phyloP scores from a whole-genome alignment of 2,888 invertebrate genomes.

The Pristionchus entomophagus region DNA sequence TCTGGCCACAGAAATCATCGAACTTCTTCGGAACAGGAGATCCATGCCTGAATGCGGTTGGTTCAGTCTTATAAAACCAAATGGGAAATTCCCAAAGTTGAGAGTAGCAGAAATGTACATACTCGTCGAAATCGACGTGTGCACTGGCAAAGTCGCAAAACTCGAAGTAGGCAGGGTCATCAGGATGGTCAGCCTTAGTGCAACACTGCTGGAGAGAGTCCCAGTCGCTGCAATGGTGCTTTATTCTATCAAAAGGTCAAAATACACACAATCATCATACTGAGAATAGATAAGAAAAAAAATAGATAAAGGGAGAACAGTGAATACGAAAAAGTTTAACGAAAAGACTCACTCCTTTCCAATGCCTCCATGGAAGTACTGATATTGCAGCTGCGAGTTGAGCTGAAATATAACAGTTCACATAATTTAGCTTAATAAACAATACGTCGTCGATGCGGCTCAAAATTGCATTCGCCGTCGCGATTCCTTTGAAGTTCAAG shows the following conservation, averaged over 20 bases:
- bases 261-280: too few species aligned
- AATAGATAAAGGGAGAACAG: not conserved
- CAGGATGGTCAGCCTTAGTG: constrained; percentile 48
- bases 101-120: too few species aligned
- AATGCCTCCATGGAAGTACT: constrained; percentile 64
- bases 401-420: constrained; percentile 49
- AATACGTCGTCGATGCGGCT: constrained; percentile 51
- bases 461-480: constrained; percentile 69
- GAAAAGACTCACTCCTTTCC: constrained; percentile 56
- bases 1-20: constrained; percentile 53
- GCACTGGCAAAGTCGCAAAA: constrained; percentile 61
- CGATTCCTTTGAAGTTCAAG: constrained; percentile 66
- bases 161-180: constrained; percentile 59
- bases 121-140: constrained; percentile 51
- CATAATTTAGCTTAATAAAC: too few species aligned
- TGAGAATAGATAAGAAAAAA: too few species aligned
- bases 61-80: too few species aligned
- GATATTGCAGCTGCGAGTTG: constrained; percentile 61
- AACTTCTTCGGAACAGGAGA: constrained; percentile 53
- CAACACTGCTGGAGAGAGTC: constrained; percentile 62
- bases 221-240: constrained; percentile 59
- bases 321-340: not conserved
- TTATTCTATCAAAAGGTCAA: too few species aligned
- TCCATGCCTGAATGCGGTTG: too few species aligned
- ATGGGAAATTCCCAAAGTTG: too few species aligned